These are phyloP conservation scores for Gari tellinella DNA, from an alignment of 2,888 invertebrate species.

Conservation along the genomic window DNA sequence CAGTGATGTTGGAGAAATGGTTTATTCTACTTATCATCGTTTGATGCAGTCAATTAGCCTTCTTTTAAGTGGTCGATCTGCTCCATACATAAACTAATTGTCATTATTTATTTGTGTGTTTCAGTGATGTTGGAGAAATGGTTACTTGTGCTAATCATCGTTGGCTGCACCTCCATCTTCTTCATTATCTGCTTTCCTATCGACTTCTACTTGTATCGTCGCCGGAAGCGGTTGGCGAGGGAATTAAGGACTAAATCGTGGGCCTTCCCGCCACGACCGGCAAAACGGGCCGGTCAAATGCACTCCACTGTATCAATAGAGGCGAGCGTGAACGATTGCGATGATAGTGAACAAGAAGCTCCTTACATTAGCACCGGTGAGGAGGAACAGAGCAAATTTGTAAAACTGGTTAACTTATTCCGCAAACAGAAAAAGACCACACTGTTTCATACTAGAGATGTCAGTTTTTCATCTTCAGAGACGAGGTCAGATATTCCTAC, in stretches of 20 bases:
- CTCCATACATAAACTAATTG: too few species aligned
- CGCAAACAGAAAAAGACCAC: conserved; percentile 8
- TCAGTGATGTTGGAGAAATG: conserved; percentile 55
- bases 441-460: too few species aligned
- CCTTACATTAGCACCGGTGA: neutral
- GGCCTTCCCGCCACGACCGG: conserved; percentile 6
- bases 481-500: too few species aligned
- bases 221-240: conserved; percentile 37
- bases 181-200: conserved; percentile 54
- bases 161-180: conserved; percentile 44
- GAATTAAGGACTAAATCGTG: conserved; percentile 21
- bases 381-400: conserved; percentile 12
- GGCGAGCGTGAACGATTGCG: neutral
- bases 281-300: conserved; percentile 6
- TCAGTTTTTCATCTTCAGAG: too few species aligned
- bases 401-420: conserved; percentile 14
- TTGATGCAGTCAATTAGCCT: too few species aligned
- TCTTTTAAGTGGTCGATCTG: too few species aligned
- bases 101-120: too few species aligned
- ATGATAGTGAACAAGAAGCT: neutral
- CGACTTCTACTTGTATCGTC: conserved; percentile 53
- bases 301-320: conserved; percentile 11
- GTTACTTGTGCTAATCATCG: conserved; percentile 44
- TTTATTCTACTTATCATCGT: too few species aligned
- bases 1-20: too few species aligned